Conservation (phyloP, 2,113 vertebrate species). For the Ophiodon elongatus region DNA sequence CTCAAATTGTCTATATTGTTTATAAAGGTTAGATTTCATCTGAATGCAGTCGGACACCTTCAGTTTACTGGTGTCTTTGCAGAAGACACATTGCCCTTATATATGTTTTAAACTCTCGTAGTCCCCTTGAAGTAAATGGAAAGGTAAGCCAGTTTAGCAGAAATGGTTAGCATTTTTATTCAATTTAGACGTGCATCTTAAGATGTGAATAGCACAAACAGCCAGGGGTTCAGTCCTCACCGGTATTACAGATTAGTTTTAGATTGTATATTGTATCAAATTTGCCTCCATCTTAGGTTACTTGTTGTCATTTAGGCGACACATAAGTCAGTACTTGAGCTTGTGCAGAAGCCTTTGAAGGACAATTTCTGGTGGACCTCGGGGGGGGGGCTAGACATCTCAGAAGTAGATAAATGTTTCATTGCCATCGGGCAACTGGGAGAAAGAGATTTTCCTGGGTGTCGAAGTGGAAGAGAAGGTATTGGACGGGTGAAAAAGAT, state of each 20-base stretch:
- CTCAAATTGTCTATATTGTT: neutral
- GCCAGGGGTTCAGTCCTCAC: neutral
- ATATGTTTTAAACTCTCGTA: neutral
- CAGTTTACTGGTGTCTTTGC: neutral
- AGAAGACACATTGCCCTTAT: constrained; percentile 3
- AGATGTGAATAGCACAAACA: neutral
- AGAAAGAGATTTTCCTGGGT: constrained; percentile 48
- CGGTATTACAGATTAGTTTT: constrained; percentile 27
- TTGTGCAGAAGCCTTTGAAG: constrained; percentile 48
- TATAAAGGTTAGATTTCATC: neutral
- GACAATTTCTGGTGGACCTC: constrained; percentile 46
- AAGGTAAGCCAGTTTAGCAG: neutral
- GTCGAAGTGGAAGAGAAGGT: constrained; percentile 35
- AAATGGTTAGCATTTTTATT: constrained; percentile 14
- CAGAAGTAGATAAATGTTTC: constrained; percentile 68
- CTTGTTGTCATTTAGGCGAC: constrained; percentile 32
- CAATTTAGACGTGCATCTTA: neutral
- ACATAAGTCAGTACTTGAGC: constrained; percentile 2
- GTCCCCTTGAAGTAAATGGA: neutral
- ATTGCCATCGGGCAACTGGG: constrained; percentile 46
- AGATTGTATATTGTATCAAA: constrained; percentile 33
- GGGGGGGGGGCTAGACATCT: constrained; percentile 11
- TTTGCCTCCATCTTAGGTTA: constrained; percentile 13
- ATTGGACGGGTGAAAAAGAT: constrained; percentile 9
- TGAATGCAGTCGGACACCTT: neutral